phyloP scores from a whole-genome alignment of 1,140 invertebrate genomes.

The Heterodera schachtii region DNA sequence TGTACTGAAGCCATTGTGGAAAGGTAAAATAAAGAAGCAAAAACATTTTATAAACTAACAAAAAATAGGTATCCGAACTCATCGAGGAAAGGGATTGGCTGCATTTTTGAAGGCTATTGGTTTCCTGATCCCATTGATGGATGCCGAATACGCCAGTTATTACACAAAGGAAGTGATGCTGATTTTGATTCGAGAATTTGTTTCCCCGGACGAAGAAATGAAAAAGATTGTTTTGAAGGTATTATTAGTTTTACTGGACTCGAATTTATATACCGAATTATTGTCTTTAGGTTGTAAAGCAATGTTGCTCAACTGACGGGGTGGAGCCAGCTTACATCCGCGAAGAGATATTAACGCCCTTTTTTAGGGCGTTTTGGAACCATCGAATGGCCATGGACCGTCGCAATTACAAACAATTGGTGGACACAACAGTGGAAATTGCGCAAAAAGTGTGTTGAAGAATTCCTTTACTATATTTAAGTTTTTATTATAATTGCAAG shows the following conservation, averaged over 20 bases:
- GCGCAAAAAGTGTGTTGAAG: constrained; percentile 90
- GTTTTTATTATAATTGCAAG: not conserved
- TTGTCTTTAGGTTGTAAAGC: constrained; percentile 87
- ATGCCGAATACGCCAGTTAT: constrained; percentile 99
- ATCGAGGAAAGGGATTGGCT: constrained; percentile 95
- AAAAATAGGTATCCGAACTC: constrained; percentile 81
- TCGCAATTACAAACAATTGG: constrained; percentile 92
- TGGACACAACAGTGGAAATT: constrained; percentile 99
- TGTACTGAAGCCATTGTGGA: constrained; percentile 97
- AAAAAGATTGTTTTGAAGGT: constrained; percentile 99
- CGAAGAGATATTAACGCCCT: constrained; percentile 96
- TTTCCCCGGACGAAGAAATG: constrained; percentile 99
- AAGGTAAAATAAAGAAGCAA: constrained; percentile 69
- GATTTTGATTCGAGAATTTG: constrained; percentile 97
- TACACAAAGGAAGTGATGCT: constrained; percentile 99
- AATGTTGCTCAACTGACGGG: constrained; percentile 99
- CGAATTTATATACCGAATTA: constrained; percentile 37
- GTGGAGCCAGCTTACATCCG: constrained; percentile 98
- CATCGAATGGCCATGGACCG: constrained; percentile 97
- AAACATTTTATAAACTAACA: constrained; percentile 8
- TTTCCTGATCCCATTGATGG: constrained; percentile 98
- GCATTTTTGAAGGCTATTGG: constrained; percentile 99
- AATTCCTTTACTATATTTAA: not conserved
- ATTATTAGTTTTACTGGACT: constrained; percentile 11
- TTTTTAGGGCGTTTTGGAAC: constrained; percentile 99